Evolutionary conservation across 2,113 vertebrate genomes (phyloP).

Genomic region (Cygnus buccinator): DNA sequence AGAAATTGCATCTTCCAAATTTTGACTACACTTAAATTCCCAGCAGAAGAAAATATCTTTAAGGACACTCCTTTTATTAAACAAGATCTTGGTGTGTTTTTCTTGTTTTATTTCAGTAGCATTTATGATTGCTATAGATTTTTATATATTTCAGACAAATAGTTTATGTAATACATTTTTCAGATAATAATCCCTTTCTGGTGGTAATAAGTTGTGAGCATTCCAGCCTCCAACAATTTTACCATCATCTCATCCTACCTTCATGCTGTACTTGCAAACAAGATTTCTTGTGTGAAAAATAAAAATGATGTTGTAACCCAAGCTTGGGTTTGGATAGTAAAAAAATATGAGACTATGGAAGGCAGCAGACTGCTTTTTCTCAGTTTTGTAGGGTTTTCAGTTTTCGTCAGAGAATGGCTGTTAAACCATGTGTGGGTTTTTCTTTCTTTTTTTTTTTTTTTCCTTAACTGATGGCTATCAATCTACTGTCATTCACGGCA

Average conservation of each 20-base stretch:
- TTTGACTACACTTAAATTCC: slow-evolving; percentile 29
- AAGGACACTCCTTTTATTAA: slow-evolving; percentile 44
- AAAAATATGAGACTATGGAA: slow-evolving; percentile 38
- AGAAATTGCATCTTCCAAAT: slow-evolving; percentile 46
- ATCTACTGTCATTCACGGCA: neutral
- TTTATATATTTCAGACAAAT: neutral
- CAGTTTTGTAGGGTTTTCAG: slow-evolving; percentile 54
- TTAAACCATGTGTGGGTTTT: slow-evolving; percentile 1
- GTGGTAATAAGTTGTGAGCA: neutral
- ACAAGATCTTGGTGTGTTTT: neutral
- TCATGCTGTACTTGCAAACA: neutral
- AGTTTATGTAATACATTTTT: slow-evolving; percentile 1
- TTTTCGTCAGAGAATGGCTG: slow-evolving; percentile 56
- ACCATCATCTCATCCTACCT: slow-evolving; percentile 4
- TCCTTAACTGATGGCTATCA: neutral
- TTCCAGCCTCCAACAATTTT: slow-evolving; percentile 23
- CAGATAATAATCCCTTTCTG: slow-evolving; percentile 15
- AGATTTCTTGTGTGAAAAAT: slow-evolving; percentile 55
- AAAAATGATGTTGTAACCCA: slow-evolving; percentile 29
- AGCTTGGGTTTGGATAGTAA: slow-evolving; percentile 49
- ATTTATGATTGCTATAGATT: slow-evolving; percentile 15
- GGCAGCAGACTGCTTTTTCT: slow-evolving; percentile 10
- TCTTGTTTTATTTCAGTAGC: neutral
- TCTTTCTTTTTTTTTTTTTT: neutral
- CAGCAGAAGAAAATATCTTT: slow-evolving; percentile 11